These are phyloP conservation scores for Archegozetes longisetosus DNA, from an alignment of 1,140 invertebrate species.

Conservation along the genomic window DNA sequence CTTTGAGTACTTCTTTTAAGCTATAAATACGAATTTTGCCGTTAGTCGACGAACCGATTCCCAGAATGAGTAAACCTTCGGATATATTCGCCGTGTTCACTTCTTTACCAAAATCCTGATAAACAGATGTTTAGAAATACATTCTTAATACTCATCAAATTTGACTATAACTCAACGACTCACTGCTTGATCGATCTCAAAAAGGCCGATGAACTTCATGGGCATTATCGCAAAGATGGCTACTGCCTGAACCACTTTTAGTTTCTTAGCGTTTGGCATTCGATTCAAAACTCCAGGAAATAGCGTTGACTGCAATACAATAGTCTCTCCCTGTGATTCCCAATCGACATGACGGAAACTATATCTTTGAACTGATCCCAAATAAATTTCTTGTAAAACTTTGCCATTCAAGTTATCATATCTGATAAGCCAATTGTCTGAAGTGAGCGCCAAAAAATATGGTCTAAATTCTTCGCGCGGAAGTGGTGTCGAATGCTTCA, in stretches of 20 bases:
- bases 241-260: neutral
- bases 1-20: neutral
- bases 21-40: constrained; percentile 1
- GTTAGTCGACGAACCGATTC: neutral
- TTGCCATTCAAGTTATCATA: neutral
- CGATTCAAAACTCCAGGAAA: neutral
- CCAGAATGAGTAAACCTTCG: constrained; percentile 8
- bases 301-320: neutral
- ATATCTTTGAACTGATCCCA: neutral
- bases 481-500: neutral
- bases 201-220: constrained; percentile 1
- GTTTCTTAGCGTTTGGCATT: neutral
- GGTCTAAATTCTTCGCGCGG: neutral
- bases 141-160: neutral
- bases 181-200: neutral
- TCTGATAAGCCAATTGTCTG: constrained; percentile 4
- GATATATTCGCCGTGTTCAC: neutral
- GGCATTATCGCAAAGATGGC: constrained; percentile 6
- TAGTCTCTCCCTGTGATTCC: constrained; percentile 5
- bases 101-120: constrained; percentile 6
- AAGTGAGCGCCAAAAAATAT: constrained; percentile 1
- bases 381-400: constrained; percentile 2
- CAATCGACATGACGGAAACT: constrained; percentile 5
- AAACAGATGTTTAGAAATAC: no score
- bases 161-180: neutral